Evolutionary conservation across 2,113 vertebrate genomes (phyloP), one percentile per base, ranked within the genome.

Genomic region (Phasianus colchicus): DNA sequence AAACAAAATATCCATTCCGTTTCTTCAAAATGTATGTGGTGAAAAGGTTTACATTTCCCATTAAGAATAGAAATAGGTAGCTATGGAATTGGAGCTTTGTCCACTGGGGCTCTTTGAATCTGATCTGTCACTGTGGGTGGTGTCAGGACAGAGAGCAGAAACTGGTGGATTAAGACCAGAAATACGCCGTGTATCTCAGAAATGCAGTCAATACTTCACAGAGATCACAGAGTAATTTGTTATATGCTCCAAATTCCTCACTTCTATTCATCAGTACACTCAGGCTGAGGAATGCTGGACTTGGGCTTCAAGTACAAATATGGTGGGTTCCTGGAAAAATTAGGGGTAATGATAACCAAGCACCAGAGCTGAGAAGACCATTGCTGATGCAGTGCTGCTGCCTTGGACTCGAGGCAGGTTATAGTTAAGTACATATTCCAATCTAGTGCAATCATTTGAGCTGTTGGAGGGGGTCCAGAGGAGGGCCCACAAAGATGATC

Each of bases 61-160:
- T 50, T 22, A 78, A 69, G 24, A 63, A 83, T 22, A 48, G 47
- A 58, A 67, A 48, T 2, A 72, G 81, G 9, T 42, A 72, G 24
- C 22, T 42, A n/a, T 36, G 13, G 11, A 4, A 40, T 38, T 72
- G 9, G 5, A 6, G 61, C 12, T 34, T 76, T 40, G 32, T n/a
- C 55, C 15, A 63, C 9, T 22, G 25, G 3, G 24, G 18, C 8
- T 29, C 6, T 65, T 40, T 36, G 32, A 6, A 63, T 70, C 15
- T 29, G 22, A 40, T 43, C 32, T 78, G 81, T 78, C 52, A 58
- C 0, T 2, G 8, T 1, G 5, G 8, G 22, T 52, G 15, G 6
- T 8, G 2, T 61, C 63, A 83, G 22, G 32, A 61, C 5, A 18
- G 36, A 52, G 13, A 69, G 61, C 16, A 67, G 42, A 58, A 11